A percentile compares a stretch with the other conserved stretches of the same genome.
These are phyloP conservation scores for Colinus virginianus DNA, from an alignment of 2,113 vertebrate genomes.

Conservation along the genomic window DNA sequence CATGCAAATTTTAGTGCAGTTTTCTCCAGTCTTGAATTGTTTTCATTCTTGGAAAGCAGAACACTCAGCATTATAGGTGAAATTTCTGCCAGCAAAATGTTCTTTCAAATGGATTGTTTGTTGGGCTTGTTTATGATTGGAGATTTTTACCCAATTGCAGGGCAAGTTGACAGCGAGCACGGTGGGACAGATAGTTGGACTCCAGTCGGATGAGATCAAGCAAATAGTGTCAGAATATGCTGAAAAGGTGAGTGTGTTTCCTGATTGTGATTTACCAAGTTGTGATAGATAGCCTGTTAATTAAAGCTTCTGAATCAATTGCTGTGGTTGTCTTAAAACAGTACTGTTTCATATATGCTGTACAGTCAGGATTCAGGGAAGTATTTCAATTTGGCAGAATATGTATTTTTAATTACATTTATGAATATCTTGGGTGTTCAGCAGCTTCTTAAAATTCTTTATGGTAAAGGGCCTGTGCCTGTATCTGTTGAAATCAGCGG, in stretches of 20 bases:
- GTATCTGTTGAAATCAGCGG: neutral
- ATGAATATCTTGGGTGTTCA: neutral
- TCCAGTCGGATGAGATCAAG: slow-evolving; percentile 95
- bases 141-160: slow-evolving; percentile 72
- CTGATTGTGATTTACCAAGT: neutral
- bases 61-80: neutral
- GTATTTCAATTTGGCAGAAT: neutral
- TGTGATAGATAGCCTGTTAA: neutral
- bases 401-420: neutral
- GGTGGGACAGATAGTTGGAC: slow-evolving; percentile 95
- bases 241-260: slow-evolving; percentile 79
- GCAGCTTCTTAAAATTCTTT: neutral
- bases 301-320: neutral
- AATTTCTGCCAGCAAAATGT: neutral
- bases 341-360: neutral
- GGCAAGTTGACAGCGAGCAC: slow-evolving; percentile 91
- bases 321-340: neutral
- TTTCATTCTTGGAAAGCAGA: neutral
- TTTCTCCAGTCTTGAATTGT: neutral
- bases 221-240: slow-evolving; percentile 94
- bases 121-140: neutral
- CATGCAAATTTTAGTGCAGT: neutral
- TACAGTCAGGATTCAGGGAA: neutral
- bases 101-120: neutral
- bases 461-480: neutral